Base-by-base conservation (phyloP, 2,888 invertebrate genomes). In the Hirtodrosophila histrioides region DNA sequence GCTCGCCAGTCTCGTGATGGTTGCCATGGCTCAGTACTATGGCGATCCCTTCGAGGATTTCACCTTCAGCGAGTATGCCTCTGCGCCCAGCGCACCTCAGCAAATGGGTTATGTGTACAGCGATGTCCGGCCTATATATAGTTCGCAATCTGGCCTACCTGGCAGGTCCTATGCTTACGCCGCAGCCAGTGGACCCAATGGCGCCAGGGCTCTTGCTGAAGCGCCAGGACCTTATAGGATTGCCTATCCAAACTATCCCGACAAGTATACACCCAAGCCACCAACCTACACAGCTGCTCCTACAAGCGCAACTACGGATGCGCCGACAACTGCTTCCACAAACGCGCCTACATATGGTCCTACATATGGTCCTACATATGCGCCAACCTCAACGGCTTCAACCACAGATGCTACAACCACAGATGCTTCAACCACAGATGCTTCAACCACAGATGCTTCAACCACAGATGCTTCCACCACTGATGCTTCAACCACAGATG, bases 151-250 rank as follows among this genome's bases (percentile, higher is more conserved):
- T 1, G 33, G 23, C 0, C 6, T 6, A 33, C 11, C 49, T 23
- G 64, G 17, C 27, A 4, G 9, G 3, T 62, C 71, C 2, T 72
- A 58, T 12, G 78, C 72, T 1, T 72, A 51, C 37, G 72, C 72
- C 1, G 24, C 40, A 8, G 72, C 78, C 33, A 0, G 39, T 2
- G 63, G 63, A 40, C 8, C 50, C 7, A 69, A 69, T 44, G 81
- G 80, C 2, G 81, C 74, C 3, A 65, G 39, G 6, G 77, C 77
- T 1, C 5, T 24, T 11, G 81, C 78, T 33, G 57, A 76, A 35
- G 76, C 75, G 3, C 63, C 80, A 0, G 80, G 72, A 3, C 11
- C 55, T 0, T 39, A 65, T 40, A 9, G 3, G 0, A 39, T 10
- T 4, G 27, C 63, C 9, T 33, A 43, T 10, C 11, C 27, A 2